Base-by-base conservation (phyloP, 2,113 vertebrate genomes). In the Stegostoma tigrinum region DNA sequence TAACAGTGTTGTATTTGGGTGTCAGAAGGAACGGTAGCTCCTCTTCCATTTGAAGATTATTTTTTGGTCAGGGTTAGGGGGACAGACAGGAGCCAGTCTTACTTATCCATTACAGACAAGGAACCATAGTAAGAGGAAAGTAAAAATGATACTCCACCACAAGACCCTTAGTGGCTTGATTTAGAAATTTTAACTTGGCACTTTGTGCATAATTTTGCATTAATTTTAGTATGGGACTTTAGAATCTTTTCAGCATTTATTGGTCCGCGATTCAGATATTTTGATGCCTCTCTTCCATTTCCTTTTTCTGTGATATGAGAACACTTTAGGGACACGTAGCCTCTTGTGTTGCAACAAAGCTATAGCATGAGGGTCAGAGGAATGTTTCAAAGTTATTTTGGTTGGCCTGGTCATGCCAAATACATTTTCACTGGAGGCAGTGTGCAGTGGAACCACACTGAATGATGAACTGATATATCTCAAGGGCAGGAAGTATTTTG, bases 361-460 rank as follows among this genome's bases (percentile, higher is more conserved):
- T 48, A 27, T 68, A 95, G 24, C n/a, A 23, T 34, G 67, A 95
- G 94, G 24, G 94, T 72, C 94, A 95, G 24, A 95, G 94, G 67
- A 72, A 95, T 95, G 94, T 95, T 95, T 70, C 30, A 95, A 95
- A 75, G 94, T 95, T 95, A 95, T 95, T 95, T 95, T 95, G 42
- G 94, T 95, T 95, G 52, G 27, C 2, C 45, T 95, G 94, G 66
- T 95, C 94, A 95, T 52, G 66, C 42, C 68, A 30, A 70, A 95
- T 72, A 48, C 68, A 95, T 93, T 64, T 93, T 67, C 89, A 72
- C 34, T 72, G 94, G 94, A 75, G 67, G 94, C 94, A 75, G 45
- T 72, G 45, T 52, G 94, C 30, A 95, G 45, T 95, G 52, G 94
- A 95, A 48, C 67, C 27, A 95, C 45, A 45, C 67, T 72, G 67